phyloP scores from a whole-genome alignment of 2,888 invertebrate species.

The Punctoribates punctum region DNA sequence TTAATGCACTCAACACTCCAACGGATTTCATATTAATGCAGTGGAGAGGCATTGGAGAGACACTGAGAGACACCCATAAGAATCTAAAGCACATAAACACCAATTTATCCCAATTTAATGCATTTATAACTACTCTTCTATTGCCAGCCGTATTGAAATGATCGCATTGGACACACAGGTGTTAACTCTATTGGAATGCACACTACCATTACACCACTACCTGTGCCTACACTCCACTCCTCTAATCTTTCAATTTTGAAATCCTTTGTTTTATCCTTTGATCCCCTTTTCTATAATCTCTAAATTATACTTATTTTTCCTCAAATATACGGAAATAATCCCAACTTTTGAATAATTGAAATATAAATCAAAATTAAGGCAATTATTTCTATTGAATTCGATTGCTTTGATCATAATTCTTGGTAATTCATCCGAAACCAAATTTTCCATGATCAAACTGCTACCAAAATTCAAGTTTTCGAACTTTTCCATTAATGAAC shows the following conservation, averaged over 20 bases:
- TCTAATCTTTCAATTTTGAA: conserved; percentile 14
- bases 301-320: not conserved
- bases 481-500: too few relatives aligned
- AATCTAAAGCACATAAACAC: not conserved
- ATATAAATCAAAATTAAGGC: too few relatives aligned
- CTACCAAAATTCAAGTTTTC: too few relatives aligned
- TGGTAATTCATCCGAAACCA: too few relatives aligned
- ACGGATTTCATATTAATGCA: conserved; percentile 32
- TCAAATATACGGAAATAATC: too few relatives aligned
- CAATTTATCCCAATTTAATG: conserved; percentile 24
- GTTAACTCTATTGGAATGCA: not conserved
- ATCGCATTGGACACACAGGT: conserved; percentile 30
- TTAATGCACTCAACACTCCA: conserved; percentile 38
- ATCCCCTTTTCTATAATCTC: not conserved
- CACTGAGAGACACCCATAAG: not conserved
- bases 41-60: not conserved
- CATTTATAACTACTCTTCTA: conserved; percentile 6
- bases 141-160: not conserved
- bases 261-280: not conserved
- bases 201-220: not conserved
- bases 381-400: too few relatives aligned
- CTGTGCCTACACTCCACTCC: not conserved
- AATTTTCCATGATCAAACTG: too few relatives aligned
- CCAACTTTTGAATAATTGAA: too few relatives aligned
- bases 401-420: too few relatives aligned